A percentile compares a stretch with the other conserved stretches of the same genome.
Conservation (phyloP, 1,140 invertebrate species). For the Eriocheir sinensis region DNA sequence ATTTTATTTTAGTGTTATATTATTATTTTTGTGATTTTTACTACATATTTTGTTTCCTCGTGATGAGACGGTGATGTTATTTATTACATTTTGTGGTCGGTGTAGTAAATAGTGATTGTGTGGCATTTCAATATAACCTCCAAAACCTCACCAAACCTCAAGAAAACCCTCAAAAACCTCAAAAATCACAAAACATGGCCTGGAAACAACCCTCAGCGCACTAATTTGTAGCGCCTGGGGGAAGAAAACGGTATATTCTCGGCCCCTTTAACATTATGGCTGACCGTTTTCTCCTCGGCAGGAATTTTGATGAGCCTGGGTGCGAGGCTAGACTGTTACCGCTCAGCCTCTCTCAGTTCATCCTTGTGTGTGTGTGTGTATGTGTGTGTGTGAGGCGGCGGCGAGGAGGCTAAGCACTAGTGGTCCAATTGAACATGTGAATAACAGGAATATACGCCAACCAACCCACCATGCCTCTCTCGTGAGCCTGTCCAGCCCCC, state of each 20-base stretch:
- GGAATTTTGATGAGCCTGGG: slow-evolving; percentile 73
- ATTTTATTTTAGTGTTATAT: not conserved
- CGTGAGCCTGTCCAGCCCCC: not conserved
- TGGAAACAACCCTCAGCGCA: not conserved
- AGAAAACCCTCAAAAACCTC: not conserved
- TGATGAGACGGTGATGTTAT: not conserved
- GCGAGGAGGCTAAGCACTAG: slow-evolving; percentile 16
- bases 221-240: not conserved
- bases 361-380: slow-evolving; percentile 60
- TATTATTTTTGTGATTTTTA: not conserved
- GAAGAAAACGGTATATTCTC: slow-evolving; percentile 37
- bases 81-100: not conserved
- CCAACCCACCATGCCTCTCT: not conserved
- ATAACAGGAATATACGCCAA: slow-evolving; percentile 36
- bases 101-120: not conserved
- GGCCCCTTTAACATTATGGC: slow-evolving; percentile 76
- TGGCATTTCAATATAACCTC: not conserved
- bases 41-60: not conserved
- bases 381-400: slow-evolving; percentile 32
- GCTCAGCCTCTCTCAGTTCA: slow-evolving; percentile 71
- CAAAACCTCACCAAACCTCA: not conserved
- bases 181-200: not conserved
- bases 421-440: slow-evolving; percentile 64
- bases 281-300: slow-evolving; percentile 67
- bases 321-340: slow-evolving; percentile 77